A percentile compares a stretch with the other conserved stretches of the same genome.
Conservation (phyloP, 2,797 vertebrate species). For the Acanthurus lineatus region DNA sequence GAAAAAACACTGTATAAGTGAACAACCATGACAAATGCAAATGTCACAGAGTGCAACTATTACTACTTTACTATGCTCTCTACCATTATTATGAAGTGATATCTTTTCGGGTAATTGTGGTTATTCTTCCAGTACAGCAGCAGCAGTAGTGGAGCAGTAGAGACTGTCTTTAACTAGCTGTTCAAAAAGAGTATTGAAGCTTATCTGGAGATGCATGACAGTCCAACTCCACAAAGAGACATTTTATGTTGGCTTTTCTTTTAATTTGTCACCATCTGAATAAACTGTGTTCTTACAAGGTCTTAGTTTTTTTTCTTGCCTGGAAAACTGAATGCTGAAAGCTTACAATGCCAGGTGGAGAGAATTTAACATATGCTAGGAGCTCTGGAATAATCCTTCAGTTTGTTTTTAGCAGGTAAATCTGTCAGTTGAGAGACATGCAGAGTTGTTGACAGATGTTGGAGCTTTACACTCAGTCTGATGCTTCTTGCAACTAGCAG, state of each 20-base stretch:
- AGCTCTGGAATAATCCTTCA: constrained; percentile 40
- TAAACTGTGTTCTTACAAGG: not conserved
- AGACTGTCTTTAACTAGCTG: too few relatives aligned
- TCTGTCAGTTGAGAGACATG: constrained; percentile 32
- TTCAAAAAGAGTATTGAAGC: not conserved
- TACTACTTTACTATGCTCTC: not conserved
- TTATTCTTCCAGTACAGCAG: not conserved
- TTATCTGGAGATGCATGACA: not conserved
- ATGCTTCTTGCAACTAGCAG: constrained; percentile 41
- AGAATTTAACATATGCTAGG: constrained; percentile 40
- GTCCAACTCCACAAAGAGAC: not conserved
- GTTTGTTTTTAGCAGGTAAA: constrained; percentile 39
- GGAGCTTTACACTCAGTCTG: constrained; percentile 25
- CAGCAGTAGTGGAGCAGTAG: not conserved
- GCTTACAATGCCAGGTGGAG: constrained; percentile 35
- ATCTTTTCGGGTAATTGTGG: not conserved
- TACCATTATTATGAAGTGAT: not conserved
- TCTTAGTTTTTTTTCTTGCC: constrained; percentile 5
- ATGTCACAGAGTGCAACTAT: too few relatives aligned
- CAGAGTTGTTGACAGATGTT: constrained; percentile 61
- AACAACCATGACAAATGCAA: too few relatives aligned
- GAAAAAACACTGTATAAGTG: too few relatives aligned
- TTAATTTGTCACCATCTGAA: not conserved
- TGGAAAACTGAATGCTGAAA: constrained; percentile 24
- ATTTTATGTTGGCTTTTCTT: not conserved